Evolutionary conservation across 2,797 vertebrate species (phyloP).

Genomic region (Meriones psammophilus): DNA sequence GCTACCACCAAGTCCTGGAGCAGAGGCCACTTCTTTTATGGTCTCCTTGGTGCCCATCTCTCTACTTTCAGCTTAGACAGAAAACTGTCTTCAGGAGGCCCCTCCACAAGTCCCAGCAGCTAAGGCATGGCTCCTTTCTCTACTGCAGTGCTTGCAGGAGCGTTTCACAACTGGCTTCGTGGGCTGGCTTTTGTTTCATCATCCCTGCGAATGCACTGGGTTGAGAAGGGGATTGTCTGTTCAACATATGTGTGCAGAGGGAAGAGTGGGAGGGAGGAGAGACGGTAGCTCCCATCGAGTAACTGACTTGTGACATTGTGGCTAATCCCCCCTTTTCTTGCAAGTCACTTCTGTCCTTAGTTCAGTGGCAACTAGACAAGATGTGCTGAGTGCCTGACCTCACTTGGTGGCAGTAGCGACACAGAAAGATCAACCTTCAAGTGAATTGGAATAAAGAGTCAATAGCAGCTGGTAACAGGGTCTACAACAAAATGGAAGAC

Average conservation of each 20-base stretch:
- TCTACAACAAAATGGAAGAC: not conserved
- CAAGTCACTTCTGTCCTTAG: not conserved
- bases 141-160: not conserved
- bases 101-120: fast-evolving
- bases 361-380: not conserved
- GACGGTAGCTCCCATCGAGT: too few species aligned
- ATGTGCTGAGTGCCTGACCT: not conserved
- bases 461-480: not conserved
- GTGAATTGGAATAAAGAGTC: not conserved
- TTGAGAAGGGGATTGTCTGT: not conserved
- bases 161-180: too few species aligned
- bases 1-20: not conserved
- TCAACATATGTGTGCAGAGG: fast-evolving
- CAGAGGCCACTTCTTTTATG: too few species aligned
- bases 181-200: too few species aligned
- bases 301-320: not conserved
- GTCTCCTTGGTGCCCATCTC: too few species aligned
- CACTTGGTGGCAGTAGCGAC: not conserved
- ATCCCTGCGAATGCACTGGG: not conserved
- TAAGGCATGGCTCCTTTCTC: not conserved
- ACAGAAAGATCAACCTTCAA: not conserved
- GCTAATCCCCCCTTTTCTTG: not conserved
- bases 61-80: too few species aligned
- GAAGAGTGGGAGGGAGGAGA: not conserved
- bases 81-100: not conserved